Evolutionary conservation across 2,888 invertebrate genomes (phyloP).

Genomic region (Drosophila limbata): DNA sequence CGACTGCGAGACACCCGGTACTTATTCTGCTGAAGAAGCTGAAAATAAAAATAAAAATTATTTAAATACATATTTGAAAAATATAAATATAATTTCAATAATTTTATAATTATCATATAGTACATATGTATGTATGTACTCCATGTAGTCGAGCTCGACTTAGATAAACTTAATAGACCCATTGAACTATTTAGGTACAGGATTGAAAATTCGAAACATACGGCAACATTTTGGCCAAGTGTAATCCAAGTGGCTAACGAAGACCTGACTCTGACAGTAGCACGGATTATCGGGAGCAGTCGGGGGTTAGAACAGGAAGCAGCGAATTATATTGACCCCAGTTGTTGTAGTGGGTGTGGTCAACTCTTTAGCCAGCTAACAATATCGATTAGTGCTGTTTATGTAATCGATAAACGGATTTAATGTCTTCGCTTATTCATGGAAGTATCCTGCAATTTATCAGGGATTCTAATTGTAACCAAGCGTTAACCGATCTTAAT

Average conservation of each 20-base stretch:
- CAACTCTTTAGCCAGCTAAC: background rate
- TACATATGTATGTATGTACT: no score
- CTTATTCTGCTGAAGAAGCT: background rate
- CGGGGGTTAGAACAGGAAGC: background rate
- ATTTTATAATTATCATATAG: no score
- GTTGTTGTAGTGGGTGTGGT: constrained; percentile 3
- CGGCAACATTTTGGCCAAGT: constrained; percentile 55
- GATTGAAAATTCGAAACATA: constrained; percentile 23
- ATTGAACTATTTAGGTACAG: background rate
- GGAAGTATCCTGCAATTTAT: background rate
- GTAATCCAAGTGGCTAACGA: constrained; percentile 65
- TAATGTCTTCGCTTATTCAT: background rate
- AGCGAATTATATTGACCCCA: constrained; percentile 8
- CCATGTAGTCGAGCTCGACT: background rate
- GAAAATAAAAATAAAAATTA: background rate
- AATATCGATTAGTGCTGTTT: background rate
- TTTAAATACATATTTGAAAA: no score
- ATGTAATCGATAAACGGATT: constrained; percentile 1
- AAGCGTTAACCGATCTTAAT: background rate
- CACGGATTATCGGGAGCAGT: background rate
- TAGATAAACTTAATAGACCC: background rate
- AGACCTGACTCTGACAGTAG: constrained; percentile 15
- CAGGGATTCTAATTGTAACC: background rate
- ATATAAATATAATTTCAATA: no score
- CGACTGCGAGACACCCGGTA: background rate